Base-by-base conservation (phyloP, 2,113 vertebrate species). In the Melanostigma gelatinosum region DNA sequence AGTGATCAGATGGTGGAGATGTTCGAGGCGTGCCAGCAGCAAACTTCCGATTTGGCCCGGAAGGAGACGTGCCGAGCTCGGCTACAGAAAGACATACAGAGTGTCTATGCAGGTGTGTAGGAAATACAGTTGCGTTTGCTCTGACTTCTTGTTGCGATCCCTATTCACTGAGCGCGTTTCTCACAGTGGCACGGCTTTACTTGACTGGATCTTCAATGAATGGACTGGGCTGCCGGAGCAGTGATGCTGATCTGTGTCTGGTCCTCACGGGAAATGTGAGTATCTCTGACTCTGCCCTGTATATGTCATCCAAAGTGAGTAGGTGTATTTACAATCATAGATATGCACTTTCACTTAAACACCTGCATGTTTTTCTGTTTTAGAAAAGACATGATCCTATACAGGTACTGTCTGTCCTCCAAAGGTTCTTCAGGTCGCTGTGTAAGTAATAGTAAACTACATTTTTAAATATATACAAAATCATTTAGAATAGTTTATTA, bases 221-320 rank as follows among this genome's bases (percentile, higher is more conserved):
- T 87, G 98, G 97, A 27, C 96, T 99, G 94, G 97, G 96, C 69
- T 96, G 95, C 85, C 95, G 95, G 58, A 97, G 80, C 90, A 99
- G 98, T 87, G 98, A 99, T 89, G 97, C 96, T 78, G 98, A 99
- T 82, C 93, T 99, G 83, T 99, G 98, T 88, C 93, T 99, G 3
- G 95, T 99, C 82, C 36, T 98, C 88, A 95, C 94, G 48, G 94
- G 93, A 71, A 93, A 93, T 66, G 98, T 99, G 95, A 96, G 96
- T 96, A 54, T 69, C 8, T 70, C 32, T 62, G 10, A 27, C 32
- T 75, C 38, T 62, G 42, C 9, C 4, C 22, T 8, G n/a, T 44
- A 22, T 34, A 15, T 61, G 20, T 68, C 13, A 38, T 73, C 34
- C 40, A 73, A 36, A 58, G 12, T 27, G 8, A 57, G 4, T 32